Conservation (phyloP, 2,888 invertebrate genomes). For the Melieria crassipennis region DNA sequence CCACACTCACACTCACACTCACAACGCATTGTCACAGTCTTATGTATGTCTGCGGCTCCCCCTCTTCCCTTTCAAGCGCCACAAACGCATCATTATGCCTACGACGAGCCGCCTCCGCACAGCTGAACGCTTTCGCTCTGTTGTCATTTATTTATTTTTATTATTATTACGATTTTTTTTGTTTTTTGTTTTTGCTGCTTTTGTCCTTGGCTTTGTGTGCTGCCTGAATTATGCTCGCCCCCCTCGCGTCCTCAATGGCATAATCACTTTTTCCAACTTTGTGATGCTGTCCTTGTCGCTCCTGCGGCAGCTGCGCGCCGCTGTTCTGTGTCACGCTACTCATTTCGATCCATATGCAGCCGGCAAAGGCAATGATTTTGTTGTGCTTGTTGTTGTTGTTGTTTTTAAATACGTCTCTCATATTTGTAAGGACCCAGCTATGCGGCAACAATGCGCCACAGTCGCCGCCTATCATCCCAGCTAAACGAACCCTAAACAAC, state of each 20-base stretch:
- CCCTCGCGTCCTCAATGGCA: background rate
- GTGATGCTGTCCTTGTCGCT: background rate
- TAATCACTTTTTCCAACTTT: background rate
- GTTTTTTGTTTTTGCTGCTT: background rate
- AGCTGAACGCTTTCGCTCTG: no score
- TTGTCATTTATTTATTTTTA: no score
- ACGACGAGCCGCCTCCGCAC: no score
- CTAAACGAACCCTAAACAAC: no score
- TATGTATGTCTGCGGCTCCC: background rate
- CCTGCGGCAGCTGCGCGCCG: background rate
- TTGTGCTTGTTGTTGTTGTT: background rate
- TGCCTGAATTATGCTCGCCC: no score
- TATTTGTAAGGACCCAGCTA: background rate
- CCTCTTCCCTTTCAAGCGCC: background rate
- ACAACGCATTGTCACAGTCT: background rate
- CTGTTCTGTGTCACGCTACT: background rate
- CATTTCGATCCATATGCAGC: background rate
- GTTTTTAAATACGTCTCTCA: background rate
- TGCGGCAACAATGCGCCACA: no score
- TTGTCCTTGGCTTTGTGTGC: conserved; percentile 2
- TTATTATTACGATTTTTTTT: background rate
- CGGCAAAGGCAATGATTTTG: background rate
- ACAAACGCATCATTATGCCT: no score
- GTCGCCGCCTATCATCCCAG: no score
- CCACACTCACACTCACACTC: background rate